A percentile compares a stretch with the other conserved stretches of the same genome.
Conservation (phyloP, 2,113 vertebrate species). For the Mustela lutreola region DNA sequence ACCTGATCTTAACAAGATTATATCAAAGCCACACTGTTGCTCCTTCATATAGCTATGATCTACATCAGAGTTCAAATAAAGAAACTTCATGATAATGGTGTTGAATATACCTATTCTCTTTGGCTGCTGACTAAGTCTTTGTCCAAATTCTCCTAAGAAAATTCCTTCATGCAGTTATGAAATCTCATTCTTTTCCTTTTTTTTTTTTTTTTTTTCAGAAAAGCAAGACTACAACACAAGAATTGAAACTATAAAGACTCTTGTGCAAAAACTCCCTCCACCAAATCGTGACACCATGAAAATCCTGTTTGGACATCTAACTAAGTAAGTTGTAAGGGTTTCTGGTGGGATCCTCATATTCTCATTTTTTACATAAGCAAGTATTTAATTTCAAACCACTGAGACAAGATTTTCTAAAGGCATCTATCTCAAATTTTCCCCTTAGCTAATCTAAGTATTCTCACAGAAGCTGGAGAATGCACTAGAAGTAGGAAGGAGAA, state of each 20-base stretch:
- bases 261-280: conserved; percentile 92
- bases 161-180: neutral
- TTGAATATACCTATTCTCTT: neutral
- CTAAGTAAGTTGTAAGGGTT: conserved; percentile 89
- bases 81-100: neutral
- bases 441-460: neutral
- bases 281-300: conserved; percentile 96
- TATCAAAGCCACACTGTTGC: neutral
- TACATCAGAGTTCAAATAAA: conserved; percentile 29
- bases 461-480: neutral
- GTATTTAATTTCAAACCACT: conserved; percentile 46
- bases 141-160: neutral
- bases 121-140: neutral
- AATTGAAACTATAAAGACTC: conserved; percentile 89
- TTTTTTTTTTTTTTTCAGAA: conserved; percentile 87
- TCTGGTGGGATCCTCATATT: neutral
- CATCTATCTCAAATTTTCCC: neutral
- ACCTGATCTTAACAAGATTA: neutral
- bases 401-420: conserved; percentile 12
- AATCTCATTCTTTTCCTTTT: neutral
- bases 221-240: conserved; percentile 89
- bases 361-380: conserved; percentile 30
- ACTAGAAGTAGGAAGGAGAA: neutral
- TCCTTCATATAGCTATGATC: neutral
- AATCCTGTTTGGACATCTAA: conserved; percentile 94